A percentile compares a stretch with the other conserved stretches of the same genome.
Evolutionary conservation across 1,140 invertebrate genomes (phyloP).

Genomic region (Mactra quadrangularis): DNA sequence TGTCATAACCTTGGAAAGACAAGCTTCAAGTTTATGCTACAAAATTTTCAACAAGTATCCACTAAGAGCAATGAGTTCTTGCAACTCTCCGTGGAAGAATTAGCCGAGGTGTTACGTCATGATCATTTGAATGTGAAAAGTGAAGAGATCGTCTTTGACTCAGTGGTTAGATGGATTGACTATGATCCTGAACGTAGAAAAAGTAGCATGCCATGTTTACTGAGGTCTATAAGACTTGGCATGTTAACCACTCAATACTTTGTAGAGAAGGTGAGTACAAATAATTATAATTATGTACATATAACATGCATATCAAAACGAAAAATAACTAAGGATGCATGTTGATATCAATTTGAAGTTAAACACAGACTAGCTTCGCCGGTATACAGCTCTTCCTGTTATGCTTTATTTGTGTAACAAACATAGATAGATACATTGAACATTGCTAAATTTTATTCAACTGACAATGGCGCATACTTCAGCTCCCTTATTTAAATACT

Average conservation of each 20-base stretch:
- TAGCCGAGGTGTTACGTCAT: slow-evolving; percentile 97
- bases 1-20: slow-evolving; percentile 88
- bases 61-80: slow-evolving; percentile 99
- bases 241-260: slow-evolving; percentile 93
- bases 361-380: too few species aligned
- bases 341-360: too few species aligned
- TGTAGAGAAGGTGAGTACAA: slow-evolving; percentile 85
- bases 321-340: too few species aligned
- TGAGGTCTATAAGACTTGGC: slow-evolving; percentile 91
- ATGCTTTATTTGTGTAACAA: too few species aligned
- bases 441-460: too few species aligned
- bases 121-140: slow-evolving; percentile 98
- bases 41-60: slow-evolving; percentile 86
- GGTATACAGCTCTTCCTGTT: too few species aligned
- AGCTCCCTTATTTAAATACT: too few species aligned
- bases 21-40: slow-evolving; percentile 85
- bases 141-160: slow-evolving; percentile 96
- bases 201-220: slow-evolving; percentile 91
- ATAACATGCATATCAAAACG: background rate
- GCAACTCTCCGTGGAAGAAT: slow-evolving; percentile 93
- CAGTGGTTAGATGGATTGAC: slow-evolving; percentile 99
- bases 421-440: too few species aligned
- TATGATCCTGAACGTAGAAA: slow-evolving; percentile 95
- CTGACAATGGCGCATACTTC: too few species aligned
- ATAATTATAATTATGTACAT: background rate